phyloP scores from a whole-genome alignment of 2,797 vertebrate species.

The Microtus obscurus region DNA sequence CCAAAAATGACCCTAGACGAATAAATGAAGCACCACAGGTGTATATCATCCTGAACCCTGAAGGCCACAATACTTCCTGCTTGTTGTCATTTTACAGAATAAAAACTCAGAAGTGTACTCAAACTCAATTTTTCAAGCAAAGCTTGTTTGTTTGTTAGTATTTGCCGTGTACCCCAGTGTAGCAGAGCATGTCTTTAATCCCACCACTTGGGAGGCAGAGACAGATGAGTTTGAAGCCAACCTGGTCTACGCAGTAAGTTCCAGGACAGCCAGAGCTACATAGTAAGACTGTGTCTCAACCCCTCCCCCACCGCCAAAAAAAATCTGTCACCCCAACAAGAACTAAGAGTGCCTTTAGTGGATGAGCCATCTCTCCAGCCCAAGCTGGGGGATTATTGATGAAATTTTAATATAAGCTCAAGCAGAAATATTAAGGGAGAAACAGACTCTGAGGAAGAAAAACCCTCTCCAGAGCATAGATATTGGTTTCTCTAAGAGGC shows the following conservation, averaged over 20 bases:
- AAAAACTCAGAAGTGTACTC: constrained; percentile 16
- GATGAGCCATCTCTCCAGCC: background rate
- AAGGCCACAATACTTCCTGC: background rate
- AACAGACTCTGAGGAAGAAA: too few species aligned
- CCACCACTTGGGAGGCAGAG: background rate
- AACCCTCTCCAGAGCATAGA: background rate
- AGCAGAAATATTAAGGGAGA: background rate
- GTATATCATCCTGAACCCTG: background rate
- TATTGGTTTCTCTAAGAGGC: background rate
- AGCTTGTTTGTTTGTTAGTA: background rate
- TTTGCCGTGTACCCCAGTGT: background rate
- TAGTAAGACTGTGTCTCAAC: background rate
- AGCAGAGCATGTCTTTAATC: background rate
- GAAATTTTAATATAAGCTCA: background rate
- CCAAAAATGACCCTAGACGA: background rate
- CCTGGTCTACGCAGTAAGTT: background rate
- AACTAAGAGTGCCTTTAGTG: background rate
- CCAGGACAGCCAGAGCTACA: background rate
- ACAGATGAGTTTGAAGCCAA: background rate
- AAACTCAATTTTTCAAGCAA: constrained; percentile 16
- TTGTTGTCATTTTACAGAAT: constrained; percentile 50
- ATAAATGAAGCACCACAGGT: constrained; percentile 1
- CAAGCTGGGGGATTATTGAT: background rate
- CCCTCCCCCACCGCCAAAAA: background rate
- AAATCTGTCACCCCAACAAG: background rate